Percentiles rank a stretch among this genome's conserved stretches.
Conservation (phyloP, 2,888 invertebrate species). For the Minunthozetes semirufus region DNA sequence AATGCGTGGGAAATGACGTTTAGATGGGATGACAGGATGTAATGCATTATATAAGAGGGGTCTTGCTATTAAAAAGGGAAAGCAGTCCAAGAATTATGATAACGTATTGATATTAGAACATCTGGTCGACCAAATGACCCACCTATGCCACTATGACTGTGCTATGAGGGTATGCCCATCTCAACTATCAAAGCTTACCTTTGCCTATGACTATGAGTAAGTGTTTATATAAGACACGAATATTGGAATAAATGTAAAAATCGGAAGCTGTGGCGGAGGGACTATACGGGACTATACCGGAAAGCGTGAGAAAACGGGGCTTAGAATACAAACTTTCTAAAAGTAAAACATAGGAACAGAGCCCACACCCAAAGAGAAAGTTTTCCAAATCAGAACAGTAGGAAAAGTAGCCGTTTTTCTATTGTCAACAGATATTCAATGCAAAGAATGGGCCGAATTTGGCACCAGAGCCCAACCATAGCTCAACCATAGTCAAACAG, state of each 20-base stretch:
- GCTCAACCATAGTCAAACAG: not conserved
- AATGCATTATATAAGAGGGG: slow-evolving; percentile 31
- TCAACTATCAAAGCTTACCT: not conserved
- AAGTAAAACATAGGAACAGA: slow-evolving; percentile 2
- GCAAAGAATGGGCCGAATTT: slow-evolving; percentile 9
- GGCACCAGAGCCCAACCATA: not conserved
- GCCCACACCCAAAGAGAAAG: slow-evolving; percentile 27
- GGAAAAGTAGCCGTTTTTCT: slow-evolving; percentile 29
- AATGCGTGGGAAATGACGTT: slow-evolving; percentile 29
- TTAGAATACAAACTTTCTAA: not conserved
- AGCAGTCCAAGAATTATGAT: slow-evolving; percentile 16
- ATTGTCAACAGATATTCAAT: slow-evolving; percentile 15
- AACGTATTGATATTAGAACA: slow-evolving; percentile 20
- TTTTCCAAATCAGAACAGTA: slow-evolving; percentile 3
- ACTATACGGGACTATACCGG: slow-evolving; percentile 3
- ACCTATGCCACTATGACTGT: not conserved
- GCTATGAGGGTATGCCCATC: not conserved
- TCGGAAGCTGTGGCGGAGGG: slow-evolving; percentile 15
- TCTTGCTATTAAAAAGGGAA: slow-evolving; percentile 27
- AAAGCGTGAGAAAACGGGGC: slow-evolving; percentile 19
- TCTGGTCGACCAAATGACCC: slow-evolving; percentile 30
- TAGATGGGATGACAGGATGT: slow-evolving; percentile 26
- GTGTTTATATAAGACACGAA: not conserved
- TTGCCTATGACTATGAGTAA: not conserved
- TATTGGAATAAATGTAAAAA: not conserved